phyloP scores from a whole-genome alignment of 1,140 invertebrate species.

The Leucophenga varia region DNA sequence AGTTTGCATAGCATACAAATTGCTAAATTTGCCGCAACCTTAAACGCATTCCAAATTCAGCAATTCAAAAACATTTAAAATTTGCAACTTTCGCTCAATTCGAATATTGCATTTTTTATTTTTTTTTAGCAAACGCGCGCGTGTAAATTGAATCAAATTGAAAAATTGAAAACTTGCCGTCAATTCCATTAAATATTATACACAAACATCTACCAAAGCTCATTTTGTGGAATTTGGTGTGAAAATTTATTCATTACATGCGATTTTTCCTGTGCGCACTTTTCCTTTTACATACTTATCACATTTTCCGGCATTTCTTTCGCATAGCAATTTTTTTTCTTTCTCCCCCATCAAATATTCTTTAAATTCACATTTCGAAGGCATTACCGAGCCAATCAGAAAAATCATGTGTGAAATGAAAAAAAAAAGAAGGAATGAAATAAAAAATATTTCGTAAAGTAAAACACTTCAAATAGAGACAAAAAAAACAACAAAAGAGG shows the following conservation, averaged over 20 bases:
- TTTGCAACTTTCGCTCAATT: slow-evolving; percentile 15
- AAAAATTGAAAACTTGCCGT: slow-evolving; percentile 52
- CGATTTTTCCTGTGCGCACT: too few species aligned
- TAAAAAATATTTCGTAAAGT: too few species aligned
- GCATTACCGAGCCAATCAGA: slow-evolving; percentile 53
- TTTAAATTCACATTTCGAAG: slow-evolving; percentile 36
- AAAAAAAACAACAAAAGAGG: too few species aligned
- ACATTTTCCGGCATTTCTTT: too few species aligned
- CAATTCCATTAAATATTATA: slow-evolving; percentile 50
- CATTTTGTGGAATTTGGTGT: slow-evolving; percentile 30
- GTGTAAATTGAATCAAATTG: slow-evolving; percentile 53
- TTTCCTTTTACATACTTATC: too few species aligned
- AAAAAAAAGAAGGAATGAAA: slow-evolving; percentile 42
- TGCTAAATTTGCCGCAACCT: slow-evolving; percentile 52
- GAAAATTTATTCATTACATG: slow-evolving; percentile 52
- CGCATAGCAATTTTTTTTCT: slow-evolving; percentile 44
- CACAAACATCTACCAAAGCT: too few species aligned
- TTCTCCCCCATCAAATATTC: slow-evolving; percentile 25
- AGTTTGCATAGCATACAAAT: slow-evolving; percentile 52
- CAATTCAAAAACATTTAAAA: too few species aligned
- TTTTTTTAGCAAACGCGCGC: too few species aligned
- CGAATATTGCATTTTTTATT: slow-evolving; percentile 17
- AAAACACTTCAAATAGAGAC: too few species aligned
- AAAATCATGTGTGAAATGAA: slow-evolving; percentile 53
- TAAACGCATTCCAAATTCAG: slow-evolving; percentile 20